Conservation (phyloP, 2,888 invertebrate genomes). For the Diachrysia chrysitis region DNA sequence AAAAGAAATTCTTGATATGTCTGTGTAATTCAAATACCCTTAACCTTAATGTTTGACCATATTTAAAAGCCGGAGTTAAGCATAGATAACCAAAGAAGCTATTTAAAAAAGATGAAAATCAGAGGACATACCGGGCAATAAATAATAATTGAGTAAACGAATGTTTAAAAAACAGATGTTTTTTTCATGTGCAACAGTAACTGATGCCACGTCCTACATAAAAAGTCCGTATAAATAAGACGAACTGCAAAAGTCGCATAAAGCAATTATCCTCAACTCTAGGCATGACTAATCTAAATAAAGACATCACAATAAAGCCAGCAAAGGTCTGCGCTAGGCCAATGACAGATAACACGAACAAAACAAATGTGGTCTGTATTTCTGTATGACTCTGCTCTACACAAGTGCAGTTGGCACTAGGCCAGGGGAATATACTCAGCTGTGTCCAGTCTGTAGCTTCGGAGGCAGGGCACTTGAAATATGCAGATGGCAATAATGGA, state of each 20-base stretch:
- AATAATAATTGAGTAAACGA: no score
- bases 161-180: no score
- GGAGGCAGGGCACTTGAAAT: slow-evolving; percentile 21
- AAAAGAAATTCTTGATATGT: no score
- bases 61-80: no score
- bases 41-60: no score
- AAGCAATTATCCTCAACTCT: slow-evolving; percentile 27
- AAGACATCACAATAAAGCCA: slow-evolving; percentile 32
- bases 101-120: no score
- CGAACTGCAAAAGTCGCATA: slow-evolving; percentile 8
- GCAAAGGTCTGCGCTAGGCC: slow-evolving; percentile 37
- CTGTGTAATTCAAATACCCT: no score
- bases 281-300: slow-evolving; percentile 46
- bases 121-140: no score
- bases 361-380: slow-evolving; percentile 45
- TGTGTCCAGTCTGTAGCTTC: slow-evolving; percentile 16
- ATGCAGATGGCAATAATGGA: not conserved
- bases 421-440: slow-evolving; percentile 45
- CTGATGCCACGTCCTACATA: no score
- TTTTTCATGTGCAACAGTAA: no score
- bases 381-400: slow-evolving; percentile 52
- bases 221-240: no score
- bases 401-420: slow-evolving; percentile 59
- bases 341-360: slow-evolving; percentile 61
- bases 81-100: no score